These are phyloP conservation scores for Metopolophium dirhodum DNA, from an alignment of 1,140 invertebrate species.

Conservation along the genomic window DNA sequence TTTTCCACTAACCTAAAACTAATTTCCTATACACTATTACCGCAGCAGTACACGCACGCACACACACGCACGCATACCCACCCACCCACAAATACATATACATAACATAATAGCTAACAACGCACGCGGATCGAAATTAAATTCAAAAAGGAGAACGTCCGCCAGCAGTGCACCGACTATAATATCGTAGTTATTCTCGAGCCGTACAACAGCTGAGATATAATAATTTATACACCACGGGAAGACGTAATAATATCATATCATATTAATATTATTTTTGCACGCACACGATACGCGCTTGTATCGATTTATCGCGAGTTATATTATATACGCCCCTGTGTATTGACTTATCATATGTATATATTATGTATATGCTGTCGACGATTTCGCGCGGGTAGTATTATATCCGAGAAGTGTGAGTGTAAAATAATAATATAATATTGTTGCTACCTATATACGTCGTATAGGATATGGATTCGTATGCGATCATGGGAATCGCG, in stretches of 20 bases:
- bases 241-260: not conserved
- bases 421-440: too few species aligned
- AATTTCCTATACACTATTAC: slow-evolving; percentile 51
- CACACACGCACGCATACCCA: not conserved
- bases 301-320: not conserved
- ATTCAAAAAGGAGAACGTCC: not conserved
- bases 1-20: slow-evolving; percentile 35
- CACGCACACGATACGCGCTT: not conserved
- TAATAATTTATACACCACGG: not conserved
- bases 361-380: not conserved
- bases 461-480: too few species aligned
- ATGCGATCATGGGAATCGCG: too few species aligned
- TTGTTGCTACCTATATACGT: too few species aligned
- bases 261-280: not conserved
- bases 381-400: not conserved
- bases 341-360: not conserved
- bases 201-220: not conserved
- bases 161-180: too few species aligned
- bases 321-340: not conserved
- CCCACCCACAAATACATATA: not conserved
- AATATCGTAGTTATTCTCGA: not conserved
- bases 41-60: not conserved
- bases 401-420: not conserved
- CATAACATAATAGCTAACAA: not conserved
- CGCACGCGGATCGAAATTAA: not conserved